Conservation (phyloP, 2,113 vertebrate species). For the Ailurus styani region DNA sequence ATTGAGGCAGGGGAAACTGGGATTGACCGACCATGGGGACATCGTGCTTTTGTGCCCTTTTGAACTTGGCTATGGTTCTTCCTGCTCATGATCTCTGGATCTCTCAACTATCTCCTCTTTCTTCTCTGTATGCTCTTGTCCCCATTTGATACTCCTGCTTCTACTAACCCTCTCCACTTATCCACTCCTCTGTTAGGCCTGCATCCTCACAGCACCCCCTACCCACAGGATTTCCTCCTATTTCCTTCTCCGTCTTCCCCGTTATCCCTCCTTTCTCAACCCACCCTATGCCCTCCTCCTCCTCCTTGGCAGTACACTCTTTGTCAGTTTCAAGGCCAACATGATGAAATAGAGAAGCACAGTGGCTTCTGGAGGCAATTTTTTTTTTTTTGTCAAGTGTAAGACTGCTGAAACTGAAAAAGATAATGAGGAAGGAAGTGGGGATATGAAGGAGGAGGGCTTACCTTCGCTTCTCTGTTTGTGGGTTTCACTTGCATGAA, state of each 20-base stretch:
- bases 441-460: too few relatives aligned
- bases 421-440: conserved; percentile 2
- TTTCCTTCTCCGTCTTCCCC: too few relatives aligned
- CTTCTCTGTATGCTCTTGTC: not conserved
- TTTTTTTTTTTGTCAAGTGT: not conserved
- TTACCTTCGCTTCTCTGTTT: not conserved
- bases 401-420: not conserved
- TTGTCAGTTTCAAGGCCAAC: not conserved
- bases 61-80: not conserved
- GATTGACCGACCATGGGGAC: not conserved
- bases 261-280: not conserved
- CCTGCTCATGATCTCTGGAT: not conserved
- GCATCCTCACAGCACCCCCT: not conserved
- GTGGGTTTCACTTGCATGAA: not conserved
- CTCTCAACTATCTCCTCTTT: not conserved
- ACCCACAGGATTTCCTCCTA: not conserved
- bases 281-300: not conserved
- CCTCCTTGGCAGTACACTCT: not conserved
- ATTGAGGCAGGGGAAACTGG: not conserved
- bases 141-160: not conserved
- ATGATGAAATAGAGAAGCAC: not conserved
- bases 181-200: not conserved
- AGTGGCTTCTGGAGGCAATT: not conserved
- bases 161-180: not conserved
- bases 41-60: not conserved